Evolutionary conservation across 2,888 invertebrate species (phyloP), one percentile per base, ranked within the genome.

Genomic region (Unio delphinus): DNA sequence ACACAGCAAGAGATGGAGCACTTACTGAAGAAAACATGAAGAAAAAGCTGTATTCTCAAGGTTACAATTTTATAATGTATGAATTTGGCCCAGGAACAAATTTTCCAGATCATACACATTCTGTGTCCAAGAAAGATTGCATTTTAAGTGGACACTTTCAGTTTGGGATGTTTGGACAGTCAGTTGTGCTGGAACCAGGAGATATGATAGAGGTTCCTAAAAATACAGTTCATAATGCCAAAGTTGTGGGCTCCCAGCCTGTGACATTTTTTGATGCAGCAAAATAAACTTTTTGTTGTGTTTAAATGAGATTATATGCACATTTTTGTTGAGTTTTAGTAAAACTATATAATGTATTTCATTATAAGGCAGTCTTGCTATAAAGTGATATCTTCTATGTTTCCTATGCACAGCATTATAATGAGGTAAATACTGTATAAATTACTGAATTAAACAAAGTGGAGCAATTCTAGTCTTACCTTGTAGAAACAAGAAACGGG

Each of bases 91-190:
- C 86, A 0, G 87, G 88, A 20, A 85, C 83, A 2, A 78, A 79
- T 62, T 88, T 88, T 67, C 86, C 85, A 6, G 84, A 86, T 61
- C 88, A 88, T 76, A 85, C 85, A 7, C 88, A 88, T 66, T 57
- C 65, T 5, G 70, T 83, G 28, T 81, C 84, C 26, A 88, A 88
- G 69, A 88, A 86, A 63, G 88, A 88, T 69, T 80, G 85, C 23
- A 83, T 88, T 30, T 69, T 86, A 3, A 75, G 78, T 8, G 88
- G 88, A 55, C 70, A 74, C 65, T 86, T 88, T 69, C 74, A 79
- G 72, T 80, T 88, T 61, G 72, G 68, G n/a, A 87, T 88, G 87
- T 80, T 75, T 67, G 87, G 85, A 11, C 76, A 87, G 68, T 78
- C 77, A 34, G 81, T 87, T 3, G 74, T 83, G 3, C 72, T 88